Percentiles rank a stretch among this genome's conserved stretches.
Evolutionary conservation across 2,113 vertebrate species (phyloP).

Genomic region (Zapornia atra): DNA sequence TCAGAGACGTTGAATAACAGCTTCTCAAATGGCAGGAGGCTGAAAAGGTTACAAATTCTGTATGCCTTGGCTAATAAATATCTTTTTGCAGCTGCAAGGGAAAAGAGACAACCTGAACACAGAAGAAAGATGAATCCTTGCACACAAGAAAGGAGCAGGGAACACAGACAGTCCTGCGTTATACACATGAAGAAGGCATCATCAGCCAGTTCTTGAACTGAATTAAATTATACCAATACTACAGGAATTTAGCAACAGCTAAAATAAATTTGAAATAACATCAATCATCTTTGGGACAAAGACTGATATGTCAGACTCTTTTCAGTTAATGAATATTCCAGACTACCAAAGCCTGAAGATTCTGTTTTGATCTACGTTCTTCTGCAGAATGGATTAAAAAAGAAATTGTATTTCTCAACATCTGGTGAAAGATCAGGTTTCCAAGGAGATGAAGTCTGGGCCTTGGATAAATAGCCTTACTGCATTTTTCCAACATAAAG

Average conservation of each 20-base stretch:
- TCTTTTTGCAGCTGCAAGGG: not conserved
- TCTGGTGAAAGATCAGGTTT: constrained; percentile 71
- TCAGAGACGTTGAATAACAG: constrained; percentile 39
- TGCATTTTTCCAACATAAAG: constrained; percentile 16
- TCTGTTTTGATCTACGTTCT: constrained; percentile 10
- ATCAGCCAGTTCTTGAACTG: not conserved
- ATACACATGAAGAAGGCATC: not conserved
- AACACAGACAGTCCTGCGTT: not conserved
- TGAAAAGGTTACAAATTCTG: constrained; percentile 65
- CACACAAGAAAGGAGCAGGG: not conserved
- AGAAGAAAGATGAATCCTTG: not conserved
- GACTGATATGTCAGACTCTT: not conserved
- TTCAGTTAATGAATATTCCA: constrained; percentile 10
- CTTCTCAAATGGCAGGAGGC: constrained; percentile 64
- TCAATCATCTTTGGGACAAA: not conserved
- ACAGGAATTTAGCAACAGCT: not conserved
- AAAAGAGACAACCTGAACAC: not conserved
- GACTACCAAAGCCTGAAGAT: not conserved
- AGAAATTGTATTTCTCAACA: constrained; percentile 65
- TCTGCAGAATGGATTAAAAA: constrained; percentile 45
- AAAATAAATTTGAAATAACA: not conserved
- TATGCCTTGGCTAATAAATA: not conserved
- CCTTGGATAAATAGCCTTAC: constrained; percentile 50
- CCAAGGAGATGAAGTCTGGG: constrained; percentile 68
- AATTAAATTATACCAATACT: not conserved